phyloP scores from a whole-genome alignment of 2,888 invertebrate species.

The Flabesymbios commensalis region DNA sequence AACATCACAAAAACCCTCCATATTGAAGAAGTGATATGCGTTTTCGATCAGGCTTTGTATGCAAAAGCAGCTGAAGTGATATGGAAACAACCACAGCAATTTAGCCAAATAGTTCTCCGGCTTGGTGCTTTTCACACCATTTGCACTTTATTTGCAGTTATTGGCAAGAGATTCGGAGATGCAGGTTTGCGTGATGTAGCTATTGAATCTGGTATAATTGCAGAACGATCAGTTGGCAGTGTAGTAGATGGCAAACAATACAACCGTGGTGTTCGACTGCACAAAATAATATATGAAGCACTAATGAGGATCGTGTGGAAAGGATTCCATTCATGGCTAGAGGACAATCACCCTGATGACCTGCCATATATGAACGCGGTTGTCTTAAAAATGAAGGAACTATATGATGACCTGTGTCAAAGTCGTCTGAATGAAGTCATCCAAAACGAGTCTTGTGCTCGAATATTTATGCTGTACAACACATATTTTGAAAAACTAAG shows the following conservation, averaged over 20 bases:
- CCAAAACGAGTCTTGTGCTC: background rate
- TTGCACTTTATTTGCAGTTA: slow-evolving; percentile 27
- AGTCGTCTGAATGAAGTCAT: background rate
- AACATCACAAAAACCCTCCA: slow-evolving; percentile 19
- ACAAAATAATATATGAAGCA: slow-evolving; percentile 33
- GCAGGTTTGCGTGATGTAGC: slow-evolving; percentile 32
- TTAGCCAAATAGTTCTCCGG: slow-evolving; percentile 21
- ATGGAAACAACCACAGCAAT: slow-evolving; percentile 23
- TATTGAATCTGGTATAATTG: slow-evolving; percentile 32
- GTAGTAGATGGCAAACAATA: slow-evolving; percentile 20
- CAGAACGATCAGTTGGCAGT: slow-evolving; percentile 27
- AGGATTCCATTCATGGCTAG: slow-evolving; percentile 12
- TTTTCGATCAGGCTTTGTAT: slow-evolving; percentile 34
- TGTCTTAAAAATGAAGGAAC: background rate
- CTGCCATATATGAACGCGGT: background rate
- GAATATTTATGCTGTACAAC: background rate
- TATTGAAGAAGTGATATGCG: slow-evolving; percentile 13
- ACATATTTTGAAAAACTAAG: slow-evolving; percentile 9
- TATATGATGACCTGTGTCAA: background rate
- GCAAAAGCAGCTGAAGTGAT: slow-evolving; percentile 32
- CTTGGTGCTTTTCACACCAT: slow-evolving; percentile 33
- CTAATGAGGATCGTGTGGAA: slow-evolving; percentile 23
- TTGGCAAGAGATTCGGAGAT: slow-evolving; percentile 30
- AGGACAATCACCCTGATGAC: slow-evolving; percentile 9
- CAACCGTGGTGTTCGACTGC: slow-evolving; percentile 14